Base-by-base conservation (phyloP, 2,888 invertebrate species). In the Endomychus coccineus region DNA sequence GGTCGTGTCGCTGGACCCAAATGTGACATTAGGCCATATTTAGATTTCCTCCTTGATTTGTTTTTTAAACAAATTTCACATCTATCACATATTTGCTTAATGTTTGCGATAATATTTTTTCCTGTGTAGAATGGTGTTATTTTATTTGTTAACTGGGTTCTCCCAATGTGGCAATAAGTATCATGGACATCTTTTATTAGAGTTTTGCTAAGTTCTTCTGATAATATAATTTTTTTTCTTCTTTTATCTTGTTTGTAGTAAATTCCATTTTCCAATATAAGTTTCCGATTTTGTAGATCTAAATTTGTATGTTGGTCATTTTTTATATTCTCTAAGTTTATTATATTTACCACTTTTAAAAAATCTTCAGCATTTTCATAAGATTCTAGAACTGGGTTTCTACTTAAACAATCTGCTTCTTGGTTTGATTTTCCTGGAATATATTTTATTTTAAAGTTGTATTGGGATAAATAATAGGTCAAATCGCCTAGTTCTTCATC, bases 41-140 rank as follows among this genome's bases (percentile, higher is more conserved):
- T 46, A 10, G 27, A 15, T 25, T 44, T 39, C 14, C 42, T 39
- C 46, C 52, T 49, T 16, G 51, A 45, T 44, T 54, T 52, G 29
- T 56, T 57, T 12, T 28, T 14, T 4, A 28, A n/a, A n/a, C n/a
- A n/a, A 9, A 12, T 28, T 4, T 4, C 28, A 28, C 28, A 28
- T 14, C n/a, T 12, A 14, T 28, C 28, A 28, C 28, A 28, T 5
- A 28, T 28, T 28, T 28, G 4, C 13, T 12, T 12, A 14, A 28
- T 28, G n/a, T 28, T 28, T 14, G 4, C 5, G 4, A 15, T 28
- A 3, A 28, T 14, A 11, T 28, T 28, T 28, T 28, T 7, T 15
- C 6, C 28, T 28, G 4, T 15, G 16, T 28, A 28, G 28, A 28
- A 28, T 11, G 28, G 28, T 28, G 6, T 28, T 4, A 28, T 28